phyloP scores from a whole-genome alignment of 2,888 invertebrate genomes.

The Heteromurus nitidus region DNA sequence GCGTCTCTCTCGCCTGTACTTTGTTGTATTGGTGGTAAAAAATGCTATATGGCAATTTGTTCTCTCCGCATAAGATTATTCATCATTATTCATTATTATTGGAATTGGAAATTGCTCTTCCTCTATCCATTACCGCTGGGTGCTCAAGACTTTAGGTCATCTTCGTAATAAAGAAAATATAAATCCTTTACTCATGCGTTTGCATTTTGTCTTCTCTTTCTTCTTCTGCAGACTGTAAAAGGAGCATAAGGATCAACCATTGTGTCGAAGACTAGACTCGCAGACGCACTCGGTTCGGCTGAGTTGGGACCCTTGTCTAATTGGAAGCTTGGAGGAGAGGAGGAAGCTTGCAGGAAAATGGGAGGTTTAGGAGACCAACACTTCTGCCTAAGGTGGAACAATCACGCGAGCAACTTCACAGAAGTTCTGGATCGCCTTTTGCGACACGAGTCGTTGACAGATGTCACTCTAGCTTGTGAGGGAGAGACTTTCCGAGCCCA shows the following conservation, averaged over 20 bases:
- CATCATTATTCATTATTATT: constrained; percentile 54
- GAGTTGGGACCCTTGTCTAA: constrained; percentile 10
- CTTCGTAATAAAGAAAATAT: constrained; percentile 37
- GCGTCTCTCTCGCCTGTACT: not conserved
- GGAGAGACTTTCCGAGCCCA: constrained; percentile 88
- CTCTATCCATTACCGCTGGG: constrained; percentile 14
- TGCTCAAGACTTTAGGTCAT: constrained; percentile 51
- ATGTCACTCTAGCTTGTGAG: constrained; percentile 94
- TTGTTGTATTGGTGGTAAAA: not conserved
- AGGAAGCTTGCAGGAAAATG: constrained; percentile 72
- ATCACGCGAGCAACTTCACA: constrained; percentile 92
- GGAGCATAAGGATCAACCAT: not conserved
- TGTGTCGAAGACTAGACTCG: constrained; percentile 1
- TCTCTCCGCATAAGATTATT: constrained; percentile 58
- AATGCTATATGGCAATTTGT: no score
- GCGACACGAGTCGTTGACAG: constrained; percentile 91
- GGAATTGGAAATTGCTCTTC: constrained; percentile 61
- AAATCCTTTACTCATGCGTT: constrained; percentile 37
- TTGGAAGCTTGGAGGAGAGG: constrained; percentile 60
- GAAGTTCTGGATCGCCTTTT: constrained; percentile 91
- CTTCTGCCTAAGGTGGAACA: constrained; percentile 96
- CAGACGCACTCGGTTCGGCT: no score
- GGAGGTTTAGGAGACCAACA: constrained; percentile 79
- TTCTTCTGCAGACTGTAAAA: constrained; percentile 50
- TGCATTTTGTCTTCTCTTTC: constrained; percentile 55